A percentile compares a stretch with the other conserved stretches of the same genome.
Conservation (phyloP, 2,113 vertebrate species). For the Solea solea region DNA sequence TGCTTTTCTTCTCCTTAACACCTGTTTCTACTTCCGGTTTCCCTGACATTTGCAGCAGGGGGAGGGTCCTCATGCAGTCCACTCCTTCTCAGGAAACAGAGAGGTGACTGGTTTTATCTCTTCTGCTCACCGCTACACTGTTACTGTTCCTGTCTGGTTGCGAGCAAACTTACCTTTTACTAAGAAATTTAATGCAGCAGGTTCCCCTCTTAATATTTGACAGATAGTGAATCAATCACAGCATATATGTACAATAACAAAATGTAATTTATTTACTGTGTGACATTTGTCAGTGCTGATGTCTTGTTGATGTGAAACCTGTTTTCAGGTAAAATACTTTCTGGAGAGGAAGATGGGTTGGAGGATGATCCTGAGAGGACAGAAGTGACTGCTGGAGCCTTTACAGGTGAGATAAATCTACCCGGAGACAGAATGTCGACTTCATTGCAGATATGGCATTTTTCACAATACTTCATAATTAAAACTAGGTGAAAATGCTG, state of each 20-base stretch:
- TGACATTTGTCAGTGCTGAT: not conserved
- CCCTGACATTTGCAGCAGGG: slow-evolving; percentile 90
- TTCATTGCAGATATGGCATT: not conserved
- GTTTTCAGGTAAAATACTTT: slow-evolving; percentile 88
- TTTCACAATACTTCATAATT: not conserved
- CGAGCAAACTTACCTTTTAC: slow-evolving; percentile 1
- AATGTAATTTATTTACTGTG: not conserved
- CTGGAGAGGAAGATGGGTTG: slow-evolving; percentile 90
- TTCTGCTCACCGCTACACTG: slow-evolving; percentile 24
- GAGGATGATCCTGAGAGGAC: slow-evolving; percentile 92
- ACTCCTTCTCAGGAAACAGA: slow-evolving; percentile 93
- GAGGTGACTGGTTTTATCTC: slow-evolving; percentile 87
- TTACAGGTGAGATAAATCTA: slow-evolving; percentile 82
- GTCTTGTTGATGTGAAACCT: slow-evolving; percentile 9
- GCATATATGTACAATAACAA: not conserved
- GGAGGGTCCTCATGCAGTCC: slow-evolving; percentile 97
- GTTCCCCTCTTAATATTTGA: not conserved
- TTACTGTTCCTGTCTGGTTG: not conserved
- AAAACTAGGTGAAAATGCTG: not conserved
- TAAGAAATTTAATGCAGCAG: not conserved
- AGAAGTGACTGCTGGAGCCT: slow-evolving; percentile 85
- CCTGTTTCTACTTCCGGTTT: slow-evolving; percentile 83
- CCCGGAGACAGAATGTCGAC: not conserved
- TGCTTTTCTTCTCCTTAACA: slow-evolving; percentile 62
- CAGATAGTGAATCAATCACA: not conserved